These are phyloP conservation scores for Mionectes macconnelli DNA, from an alignment of 2,113 vertebrate genomes.

Conservation along the genomic window DNA sequence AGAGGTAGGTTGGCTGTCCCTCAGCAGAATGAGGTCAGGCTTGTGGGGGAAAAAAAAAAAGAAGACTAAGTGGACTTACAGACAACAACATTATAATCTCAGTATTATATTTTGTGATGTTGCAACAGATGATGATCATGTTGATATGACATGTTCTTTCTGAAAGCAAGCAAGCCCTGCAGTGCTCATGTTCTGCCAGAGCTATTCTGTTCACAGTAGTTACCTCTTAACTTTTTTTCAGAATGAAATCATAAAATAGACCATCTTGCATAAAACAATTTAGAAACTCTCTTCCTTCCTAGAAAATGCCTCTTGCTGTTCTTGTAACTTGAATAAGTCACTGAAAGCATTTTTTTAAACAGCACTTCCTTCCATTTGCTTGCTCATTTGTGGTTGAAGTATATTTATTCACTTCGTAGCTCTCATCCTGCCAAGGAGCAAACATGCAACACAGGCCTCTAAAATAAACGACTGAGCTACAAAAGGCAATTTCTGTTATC, in stretches of 20 bases:
- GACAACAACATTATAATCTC: neutral
- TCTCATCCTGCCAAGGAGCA: conserved; percentile 51
- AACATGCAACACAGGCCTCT: conserved; percentile 14
- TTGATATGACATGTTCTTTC: conserved; percentile 28
- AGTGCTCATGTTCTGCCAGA: neutral
- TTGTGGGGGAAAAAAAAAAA: neutral
- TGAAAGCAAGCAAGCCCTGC: neutral
- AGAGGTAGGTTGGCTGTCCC: neutral
- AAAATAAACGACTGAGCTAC: neutral
- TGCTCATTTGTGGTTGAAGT: conserved; percentile 54
- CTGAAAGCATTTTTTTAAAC: conserved; percentile 34
- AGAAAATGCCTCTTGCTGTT: conserved; percentile 53
- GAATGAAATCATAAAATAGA: conserved; percentile 38
- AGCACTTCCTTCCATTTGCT: conserved; percentile 58
- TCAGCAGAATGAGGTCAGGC: neutral
- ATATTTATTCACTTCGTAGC: conserved; percentile 7
- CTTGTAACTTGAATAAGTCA: conserved; percentile 51
- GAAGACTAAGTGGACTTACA: neutral
- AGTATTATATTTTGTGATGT: neutral
- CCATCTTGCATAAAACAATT: conserved; percentile 37
- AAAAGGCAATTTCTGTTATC: conserved; percentile 3
- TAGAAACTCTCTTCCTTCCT: conserved; percentile 54
- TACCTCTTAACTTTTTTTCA: conserved; percentile 14
- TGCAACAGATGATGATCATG: neutral
- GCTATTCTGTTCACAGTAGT: neutral